Percentiles rank a stretch among this genome's conserved stretches.
Conservation (phyloP, 2,113 vertebrate genomes). For the Lota lota region DNA sequence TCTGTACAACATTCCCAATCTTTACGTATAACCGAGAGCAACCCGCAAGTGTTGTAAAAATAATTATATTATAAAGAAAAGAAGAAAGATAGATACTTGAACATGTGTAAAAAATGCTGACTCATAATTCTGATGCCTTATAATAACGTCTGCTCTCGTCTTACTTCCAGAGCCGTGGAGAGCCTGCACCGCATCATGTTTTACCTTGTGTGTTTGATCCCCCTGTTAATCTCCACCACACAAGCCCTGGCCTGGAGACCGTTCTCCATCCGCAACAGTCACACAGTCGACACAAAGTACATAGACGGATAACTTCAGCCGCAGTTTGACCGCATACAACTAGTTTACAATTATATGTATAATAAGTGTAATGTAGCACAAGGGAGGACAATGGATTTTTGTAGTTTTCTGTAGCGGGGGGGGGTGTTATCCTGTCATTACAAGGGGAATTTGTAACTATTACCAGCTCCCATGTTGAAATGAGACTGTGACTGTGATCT, state of each 20-base stretch:
- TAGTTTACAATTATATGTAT: too few relatives aligned
- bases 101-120: background rate
- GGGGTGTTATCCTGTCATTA: too few relatives aligned
- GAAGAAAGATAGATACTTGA: background rate
- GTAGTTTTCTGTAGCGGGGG: too few relatives aligned
- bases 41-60: background rate
- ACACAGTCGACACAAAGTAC: conserved; percentile 62
- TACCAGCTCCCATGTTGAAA: too few relatives aligned
- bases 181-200: conserved; percentile 82
- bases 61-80: background rate
- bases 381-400: too few relatives aligned
- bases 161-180: conserved; percentile 64
- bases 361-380: too few relatives aligned
- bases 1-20: too few relatives aligned
- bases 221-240: conserved; percentile 71
- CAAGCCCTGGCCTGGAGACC: conserved; percentile 83
- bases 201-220: conserved; percentile 82
- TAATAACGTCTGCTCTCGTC: conserved; percentile 4
- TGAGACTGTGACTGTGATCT: too few relatives aligned
- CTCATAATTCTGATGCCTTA: background rate
- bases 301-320: conserved; percentile 47
- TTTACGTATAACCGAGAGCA: too few relatives aligned
- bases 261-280: conserved; percentile 84
- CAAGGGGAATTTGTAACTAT: too few relatives aligned
- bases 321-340: background rate